These are phyloP conservation scores for Cheilosia grossa DNA, from an alignment of 2,888 invertebrate genomes.

Conservation along the genomic window DNA sequence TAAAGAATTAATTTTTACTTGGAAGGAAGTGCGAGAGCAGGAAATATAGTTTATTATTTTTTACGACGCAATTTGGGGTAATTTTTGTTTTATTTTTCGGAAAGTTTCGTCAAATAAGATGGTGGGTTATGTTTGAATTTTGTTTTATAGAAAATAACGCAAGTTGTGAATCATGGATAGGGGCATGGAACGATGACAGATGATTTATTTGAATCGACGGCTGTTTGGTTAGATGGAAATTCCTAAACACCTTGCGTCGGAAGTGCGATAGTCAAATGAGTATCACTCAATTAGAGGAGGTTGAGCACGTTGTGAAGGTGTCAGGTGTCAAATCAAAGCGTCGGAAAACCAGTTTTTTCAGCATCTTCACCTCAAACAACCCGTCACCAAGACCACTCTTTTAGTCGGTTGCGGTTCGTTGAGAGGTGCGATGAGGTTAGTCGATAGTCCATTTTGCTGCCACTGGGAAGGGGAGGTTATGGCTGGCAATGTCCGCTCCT, in stretches of 20 bases:
- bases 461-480: too few species aligned
- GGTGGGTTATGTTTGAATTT: conserved; percentile 30
- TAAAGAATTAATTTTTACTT: conserved; percentile 68
- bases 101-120: conserved; percentile 45
- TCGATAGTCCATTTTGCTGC: too few species aligned
- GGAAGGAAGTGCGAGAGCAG: conserved; percentile 16
- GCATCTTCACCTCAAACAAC: too few species aligned
- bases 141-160: conserved; percentile 8
- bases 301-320: too few species aligned
- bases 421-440: too few species aligned
- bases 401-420: too few species aligned
- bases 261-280: not conserved
- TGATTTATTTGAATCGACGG: conserved; percentile 33
- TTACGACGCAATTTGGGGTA: conserved; percentile 50
- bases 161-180: conserved; percentile 31
- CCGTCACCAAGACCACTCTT: too few species aligned
- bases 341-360: too few species aligned
- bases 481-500: too few species aligned
- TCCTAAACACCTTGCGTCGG: not conserved
- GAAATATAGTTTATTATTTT: conserved; percentile 58
- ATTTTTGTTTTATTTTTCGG: conserved; percentile 4
- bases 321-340: too few species aligned
- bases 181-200: conserved; percentile 18
- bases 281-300: too few species aligned
- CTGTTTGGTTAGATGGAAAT: not conserved